Conservation (phyloP, 1,140 invertebrate genomes). For the Heliconius nattereri region DNA sequence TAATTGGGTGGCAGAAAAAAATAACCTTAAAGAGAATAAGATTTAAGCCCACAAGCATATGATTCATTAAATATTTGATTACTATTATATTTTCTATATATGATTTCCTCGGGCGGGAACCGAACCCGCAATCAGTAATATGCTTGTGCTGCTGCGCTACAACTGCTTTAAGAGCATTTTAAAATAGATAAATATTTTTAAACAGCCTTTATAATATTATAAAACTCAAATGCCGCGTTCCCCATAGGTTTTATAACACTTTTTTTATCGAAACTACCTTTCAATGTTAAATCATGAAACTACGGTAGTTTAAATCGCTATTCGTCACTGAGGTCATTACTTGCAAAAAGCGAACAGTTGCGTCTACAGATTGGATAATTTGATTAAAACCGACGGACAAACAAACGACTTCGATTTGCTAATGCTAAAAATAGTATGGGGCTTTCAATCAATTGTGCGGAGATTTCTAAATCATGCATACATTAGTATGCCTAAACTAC, state of each 20-base stretch:
- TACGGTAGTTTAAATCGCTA: slow-evolving; percentile 21
- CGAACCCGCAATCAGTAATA: too few species aligned
- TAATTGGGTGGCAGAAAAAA: too few species aligned
- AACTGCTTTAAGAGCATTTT: too few species aligned
- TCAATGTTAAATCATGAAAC: slow-evolving; percentile 8
- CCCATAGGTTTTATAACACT: background rate
- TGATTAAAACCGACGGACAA: slow-evolving; percentile 29
- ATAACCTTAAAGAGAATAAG: too few species aligned
- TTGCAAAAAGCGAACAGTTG: slow-evolving; percentile 34
- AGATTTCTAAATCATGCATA: background rate
- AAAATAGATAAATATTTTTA: background rate
- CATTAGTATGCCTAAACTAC: too few species aligned
- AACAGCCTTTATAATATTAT: background rate
- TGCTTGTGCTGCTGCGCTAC: too few species aligned
- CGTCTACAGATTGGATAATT: slow-evolving; percentile 39
- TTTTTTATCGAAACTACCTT: background rate
- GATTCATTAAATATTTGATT: too few species aligned
- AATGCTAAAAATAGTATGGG: slow-evolving; percentile 14
- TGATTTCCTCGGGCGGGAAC: too few species aligned
- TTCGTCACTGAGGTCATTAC: slow-evolving; percentile 33
- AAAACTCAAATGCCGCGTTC: background rate
- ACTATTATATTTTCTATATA: too few species aligned
- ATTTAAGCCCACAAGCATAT: too few species aligned
- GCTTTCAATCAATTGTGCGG: slow-evolving; percentile 8
- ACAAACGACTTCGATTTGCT: slow-evolving; percentile 34